These are phyloP conservation scores for Hypotaenidia philippensis DNA, from an alignment of 2,797 vertebrate genomes.

Conservation along the genomic window DNA sequence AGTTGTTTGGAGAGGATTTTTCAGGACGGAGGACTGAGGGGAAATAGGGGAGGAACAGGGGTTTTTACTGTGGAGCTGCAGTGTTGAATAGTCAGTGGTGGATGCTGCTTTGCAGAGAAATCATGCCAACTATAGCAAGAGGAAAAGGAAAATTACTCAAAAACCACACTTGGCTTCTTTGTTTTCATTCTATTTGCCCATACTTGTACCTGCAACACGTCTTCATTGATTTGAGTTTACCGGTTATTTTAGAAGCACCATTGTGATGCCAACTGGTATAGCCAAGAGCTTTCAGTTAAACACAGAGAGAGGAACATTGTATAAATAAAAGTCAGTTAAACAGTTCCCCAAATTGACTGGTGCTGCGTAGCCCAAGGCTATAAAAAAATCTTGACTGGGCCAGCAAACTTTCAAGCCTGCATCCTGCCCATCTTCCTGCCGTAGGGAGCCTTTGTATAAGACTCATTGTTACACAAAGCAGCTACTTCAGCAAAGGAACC, in stretches of 20 bases:
- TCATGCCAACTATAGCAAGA: neutral
- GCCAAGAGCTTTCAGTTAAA: conserved; percentile 65
- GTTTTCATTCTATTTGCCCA: neutral
- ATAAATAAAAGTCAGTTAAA: conserved; percentile 64
- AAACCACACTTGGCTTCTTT: neutral
- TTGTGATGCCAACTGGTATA: conserved; percentile 25
- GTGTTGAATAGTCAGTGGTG: neutral
- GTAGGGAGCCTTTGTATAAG: conserved; percentile 47
- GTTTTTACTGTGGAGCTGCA: neutral
- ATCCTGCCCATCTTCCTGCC: conserved; percentile 65
- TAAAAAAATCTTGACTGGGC: conserved; percentile 50
- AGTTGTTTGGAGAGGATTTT: conserved; percentile 10
- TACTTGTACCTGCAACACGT: neutral
- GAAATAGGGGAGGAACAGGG: neutral
- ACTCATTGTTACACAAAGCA: conserved; percentile 71
- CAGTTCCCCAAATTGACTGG: conserved; percentile 48
- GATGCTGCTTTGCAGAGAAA: neutral
- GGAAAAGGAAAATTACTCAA: conserved; percentile 11
- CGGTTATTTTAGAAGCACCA: neutral
- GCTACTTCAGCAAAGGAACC: conserved; percentile 55
- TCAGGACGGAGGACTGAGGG: neutral
- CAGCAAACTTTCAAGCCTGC: conserved; percentile 44
- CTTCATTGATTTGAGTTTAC: conserved; percentile 2
- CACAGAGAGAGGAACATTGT: conserved; percentile 39
- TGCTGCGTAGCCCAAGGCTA: conserved; percentile 54